Evolutionary conservation across 2,888 invertebrate species (phyloP), one percentile per base, ranked within the genome.

Genomic region (Morinoia aosen): DNA sequence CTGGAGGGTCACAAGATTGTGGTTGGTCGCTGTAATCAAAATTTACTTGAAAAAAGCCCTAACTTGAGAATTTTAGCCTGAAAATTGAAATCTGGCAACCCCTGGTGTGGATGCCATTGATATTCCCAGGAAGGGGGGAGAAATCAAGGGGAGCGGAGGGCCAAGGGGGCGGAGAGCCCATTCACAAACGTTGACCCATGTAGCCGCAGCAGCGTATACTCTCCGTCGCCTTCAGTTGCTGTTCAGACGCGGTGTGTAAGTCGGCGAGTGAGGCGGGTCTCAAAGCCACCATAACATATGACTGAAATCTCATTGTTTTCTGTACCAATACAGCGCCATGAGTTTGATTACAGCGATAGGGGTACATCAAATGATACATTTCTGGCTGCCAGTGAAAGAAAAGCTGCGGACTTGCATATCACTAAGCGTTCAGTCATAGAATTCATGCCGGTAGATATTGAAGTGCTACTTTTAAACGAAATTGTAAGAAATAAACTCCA

Each of bases 121-220:
- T 61, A 61, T 19, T 61, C 61, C 61, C 16, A 61, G 61, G 61
- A 8, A 19, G 19, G 61, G 61, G 61, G 61, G 61, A 5, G 48
- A 48, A 5, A 48, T 48, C 2, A 61, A 8, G 61, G 8, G 48
- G 48, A 48, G 48, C 16, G 19, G 61, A 1, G 61, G 61, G 61
- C 12, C 61, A 12, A 61, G 61, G 61, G 61, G 76, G 76, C 76
- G 76, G 76, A 10, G 76, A 33, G 19, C 76, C 76, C 76, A 76
- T 76, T 76, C 76, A 76, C 76, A 76, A 76, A 76, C 76, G 76
- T 76, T 76, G 76, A 76, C 76, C 76, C 76, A 33, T 33, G 76
- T 33, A 33, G 76, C 10, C 33, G 8, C 25, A 76, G 8, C 33
- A 33, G 33, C 25, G 76, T 76, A 48, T 48, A 76, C 76, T 76